Evolutionary conservation across 2,113 vertebrate genomes (phyloP), one percentile per base, ranked within the genome.

Genomic region (Amazona guildingii): DNA sequence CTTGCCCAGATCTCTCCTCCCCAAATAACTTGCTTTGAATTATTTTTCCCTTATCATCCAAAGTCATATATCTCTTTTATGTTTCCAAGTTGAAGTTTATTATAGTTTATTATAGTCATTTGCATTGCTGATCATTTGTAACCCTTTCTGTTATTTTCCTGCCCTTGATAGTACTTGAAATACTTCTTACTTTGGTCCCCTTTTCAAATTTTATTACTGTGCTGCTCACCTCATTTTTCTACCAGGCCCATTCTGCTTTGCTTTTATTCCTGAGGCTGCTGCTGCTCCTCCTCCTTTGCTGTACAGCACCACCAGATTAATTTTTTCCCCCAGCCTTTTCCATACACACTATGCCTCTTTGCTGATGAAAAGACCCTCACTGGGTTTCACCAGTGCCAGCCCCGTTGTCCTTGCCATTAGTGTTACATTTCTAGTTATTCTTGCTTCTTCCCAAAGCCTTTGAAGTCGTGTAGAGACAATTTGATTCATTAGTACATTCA

Each of bases 381-480:
- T 7, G 28, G 69, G 29, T 88, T 95, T 77, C 77, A 67, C 66
- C 81, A 75, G 46, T 28, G 88, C 88, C 80, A 73, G 70, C 57
- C 72, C 66, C 11, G 17, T 85, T 92, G 75, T 89, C 76, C 49
- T 92, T 80, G n/a, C 62, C 67, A 90, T 96, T 95, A 97, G 89
- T 66, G 75, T 79, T 87, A 96, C 87, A 94, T 95, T 97, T 96
- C 94, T 76, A 91, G 94, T 96, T 97, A 95, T 97, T 97, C 84
- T 92, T 96, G 82, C 93, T 76, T 54, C 93, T 96, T 70, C 41
- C 67, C 90, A 43, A 73, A 92, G 87, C 75, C 95, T 95, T 90
- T 97, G 96, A 96, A 97, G 94, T 90, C 0, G 2, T 49, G 84
- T 88, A 96, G 91, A 96, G 89, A 95, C 91, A 91, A 92, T 96